Evolutionary conservation across 2,888 invertebrate genomes (phyloP).

Genomic region (Melipona beecheii): DNA sequence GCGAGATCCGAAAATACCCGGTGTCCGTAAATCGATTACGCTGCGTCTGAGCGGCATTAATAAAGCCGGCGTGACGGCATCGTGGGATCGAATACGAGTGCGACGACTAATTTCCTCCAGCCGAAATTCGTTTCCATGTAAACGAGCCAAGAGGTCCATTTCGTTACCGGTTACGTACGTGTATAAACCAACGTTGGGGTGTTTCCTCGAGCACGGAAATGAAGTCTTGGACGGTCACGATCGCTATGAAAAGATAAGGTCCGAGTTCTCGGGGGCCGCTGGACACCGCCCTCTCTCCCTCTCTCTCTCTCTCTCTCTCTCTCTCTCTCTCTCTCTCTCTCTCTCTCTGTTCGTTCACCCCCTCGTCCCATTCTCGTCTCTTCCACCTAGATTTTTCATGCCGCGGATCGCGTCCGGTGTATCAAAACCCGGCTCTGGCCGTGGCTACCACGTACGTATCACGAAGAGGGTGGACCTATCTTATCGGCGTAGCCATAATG

Average conservation of each 20-base stretch:
- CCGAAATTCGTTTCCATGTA: conserved; percentile 74
- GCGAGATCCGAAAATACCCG: neutral
- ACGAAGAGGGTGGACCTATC: conserved; percentile 78
- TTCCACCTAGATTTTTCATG: conserved; percentile 83
- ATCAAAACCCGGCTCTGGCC: conserved; percentile 73
- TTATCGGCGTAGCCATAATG: conserved; percentile 81
- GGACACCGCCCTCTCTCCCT: conserved; percentile 65
- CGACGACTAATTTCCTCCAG: conserved; percentile 47
- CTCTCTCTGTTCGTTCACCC: conserved; percentile 36
- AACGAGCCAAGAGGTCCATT: conserved; percentile 78
- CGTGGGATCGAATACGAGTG: conserved; percentile 2
- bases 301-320: conserved; percentile 53
- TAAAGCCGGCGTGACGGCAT: neutral
- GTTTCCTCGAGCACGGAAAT: conserved; percentile 82
- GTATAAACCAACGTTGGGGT: conserved; percentile 79
- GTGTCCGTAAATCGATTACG: neutral
- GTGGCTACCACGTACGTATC: conserved; percentile 71
- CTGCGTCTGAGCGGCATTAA: neutral
- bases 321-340: conserved; percentile 49
- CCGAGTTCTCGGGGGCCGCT: conserved; percentile 71
- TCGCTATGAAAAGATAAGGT: conserved; percentile 82
- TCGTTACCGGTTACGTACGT: conserved; percentile 76
- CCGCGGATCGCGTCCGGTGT: conserved; percentile 81
- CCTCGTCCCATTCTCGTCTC: conserved; percentile 66
- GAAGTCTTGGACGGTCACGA: conserved; percentile 82